A percentile compares a stretch with the other conserved stretches of the same genome.
phyloP scores from a whole-genome alignment of 2,888 invertebrate genomes.

The Anaspis maculata region DNA sequence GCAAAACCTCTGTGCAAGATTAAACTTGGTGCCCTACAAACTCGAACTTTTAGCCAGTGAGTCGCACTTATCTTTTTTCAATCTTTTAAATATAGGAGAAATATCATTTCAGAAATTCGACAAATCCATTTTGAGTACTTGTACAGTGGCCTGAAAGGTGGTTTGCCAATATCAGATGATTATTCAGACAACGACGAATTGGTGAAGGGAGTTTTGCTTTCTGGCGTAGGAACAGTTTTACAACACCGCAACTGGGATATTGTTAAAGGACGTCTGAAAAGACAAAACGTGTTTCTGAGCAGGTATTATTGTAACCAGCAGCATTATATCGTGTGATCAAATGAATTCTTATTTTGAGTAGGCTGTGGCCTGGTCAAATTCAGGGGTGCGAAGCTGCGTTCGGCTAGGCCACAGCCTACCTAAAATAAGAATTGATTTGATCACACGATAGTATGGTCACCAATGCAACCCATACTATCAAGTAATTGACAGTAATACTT shows the following conservation, averaged over 20 bases:
- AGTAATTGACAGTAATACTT: no score
- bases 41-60: conserved; percentile 47
- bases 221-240: conserved; percentile 51
- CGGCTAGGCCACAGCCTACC: no score
- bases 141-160: conserved; percentile 39
- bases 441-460: no score
- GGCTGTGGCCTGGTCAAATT: no score
- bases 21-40: conserved; percentile 45
- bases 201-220: conserved; percentile 48
- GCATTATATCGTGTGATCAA: no score
- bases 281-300: conserved; percentile 43
- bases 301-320: no score
- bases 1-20: conserved; percentile 41
- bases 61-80: conserved; percentile 12
- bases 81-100: neutral
- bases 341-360: no score
- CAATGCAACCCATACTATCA: no score
- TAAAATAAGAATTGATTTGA: conserved; percentile 2
- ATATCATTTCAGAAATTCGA: conserved; percentile 42
- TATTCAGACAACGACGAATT: conserved; percentile 50
- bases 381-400: no score
- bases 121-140: conserved; percentile 49
- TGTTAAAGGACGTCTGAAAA: conserved; percentile 47
- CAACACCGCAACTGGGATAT: conserved; percentile 43
- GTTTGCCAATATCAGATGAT: conserved; percentile 36